Evolutionary conservation across 2,888 invertebrate species (phyloP).

Genomic region (Cecidostiba fungosa): DNA sequence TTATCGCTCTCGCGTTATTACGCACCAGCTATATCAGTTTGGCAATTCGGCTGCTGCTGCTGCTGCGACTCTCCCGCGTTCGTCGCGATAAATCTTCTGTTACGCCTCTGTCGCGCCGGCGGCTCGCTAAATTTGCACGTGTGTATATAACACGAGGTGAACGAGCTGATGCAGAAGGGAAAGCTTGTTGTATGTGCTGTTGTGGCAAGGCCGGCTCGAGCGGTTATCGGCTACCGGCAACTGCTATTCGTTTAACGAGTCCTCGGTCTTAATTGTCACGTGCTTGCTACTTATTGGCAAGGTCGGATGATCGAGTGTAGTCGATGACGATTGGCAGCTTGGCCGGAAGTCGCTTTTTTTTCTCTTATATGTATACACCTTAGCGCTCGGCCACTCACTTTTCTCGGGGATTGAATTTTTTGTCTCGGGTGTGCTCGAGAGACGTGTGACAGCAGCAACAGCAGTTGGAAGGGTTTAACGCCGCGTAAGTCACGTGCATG

Average conservation of each 20-base stretch:
- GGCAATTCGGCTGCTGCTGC: not conserved
- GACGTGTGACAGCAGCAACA: not conserved
- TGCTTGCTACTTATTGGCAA: constrained; percentile 64
- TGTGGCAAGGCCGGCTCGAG: constrained; percentile 27
- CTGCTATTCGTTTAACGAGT: constrained; percentile 67
- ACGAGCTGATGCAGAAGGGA: constrained; percentile 15
- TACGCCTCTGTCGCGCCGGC: too few relatives aligned
- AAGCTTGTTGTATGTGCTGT: not conserved
- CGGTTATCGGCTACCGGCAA: constrained; percentile 52
- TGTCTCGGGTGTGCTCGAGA: not conserved
- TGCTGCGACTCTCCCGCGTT: not conserved
- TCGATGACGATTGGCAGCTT: constrained; percentile 23
- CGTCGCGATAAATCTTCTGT: constrained; percentile 1
- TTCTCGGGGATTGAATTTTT: not conserved
- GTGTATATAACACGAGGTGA: constrained; percentile 4
- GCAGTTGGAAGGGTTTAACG: not conserved
- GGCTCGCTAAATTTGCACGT: too few relatives aligned
- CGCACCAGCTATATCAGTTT: not conserved
- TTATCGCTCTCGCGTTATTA: not conserved
- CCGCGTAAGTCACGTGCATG: not conserved
- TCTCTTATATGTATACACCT: not conserved
- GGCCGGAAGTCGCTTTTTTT: constrained; percentile 46
- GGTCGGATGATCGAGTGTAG: constrained; percentile 33
- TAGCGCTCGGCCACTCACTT: not conserved
- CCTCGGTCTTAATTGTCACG: constrained; percentile 71